These are phyloP conservation scores for Labroides dimidiatus DNA, from an alignment of 2,797 vertebrate species.

Conservation along the genomic window DNA sequence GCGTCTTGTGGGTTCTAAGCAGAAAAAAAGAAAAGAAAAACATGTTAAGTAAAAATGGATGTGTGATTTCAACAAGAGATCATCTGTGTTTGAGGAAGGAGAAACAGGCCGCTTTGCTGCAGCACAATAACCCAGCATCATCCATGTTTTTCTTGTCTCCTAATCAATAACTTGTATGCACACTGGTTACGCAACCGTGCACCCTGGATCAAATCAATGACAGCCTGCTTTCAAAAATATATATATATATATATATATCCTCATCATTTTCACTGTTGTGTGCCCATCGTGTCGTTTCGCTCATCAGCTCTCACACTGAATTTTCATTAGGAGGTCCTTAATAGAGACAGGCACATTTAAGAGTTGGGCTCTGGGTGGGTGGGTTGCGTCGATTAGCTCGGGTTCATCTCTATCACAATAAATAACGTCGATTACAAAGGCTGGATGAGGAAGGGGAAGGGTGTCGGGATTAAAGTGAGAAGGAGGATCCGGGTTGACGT, in stretches of 20 bases:
- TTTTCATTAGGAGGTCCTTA: conserved; percentile 75
- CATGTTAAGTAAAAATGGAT: conserved; percentile 23
- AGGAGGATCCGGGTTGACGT: conserved; percentile 32
- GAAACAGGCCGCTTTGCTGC: conserved; percentile 25
- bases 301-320: conserved; percentile 61
- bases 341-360: conserved; percentile 69
- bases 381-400: conserved; percentile 66
- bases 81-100: conserved; percentile 21
- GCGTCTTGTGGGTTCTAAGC: conserved; percentile 48
- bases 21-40: conserved; percentile 6
- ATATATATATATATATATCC: too few species aligned
- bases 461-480: conserved; percentile 57
- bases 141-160: conserved; percentile 39
- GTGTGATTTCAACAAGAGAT: conserved; percentile 47
- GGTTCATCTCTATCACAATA: conserved; percentile 77
- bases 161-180: conserved; percentile 56
- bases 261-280: conserved; percentile 51
- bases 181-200: conserved; percentile 48
- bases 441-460: conserved; percentile 43
- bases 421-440: conserved; percentile 79
- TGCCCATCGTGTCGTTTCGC: conserved; percentile 39
- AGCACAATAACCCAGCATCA: conserved; percentile 30
- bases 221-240: conserved; percentile 44
- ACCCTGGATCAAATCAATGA: conserved; percentile 64
- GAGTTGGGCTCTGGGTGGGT: conserved; percentile 62